Percentiles rank a stretch among this genome's conserved stretches.
Evolutionary conservation across 2,888 invertebrate species (phyloP).

Genomic region (Melangyna quadrimaculata): DNA sequence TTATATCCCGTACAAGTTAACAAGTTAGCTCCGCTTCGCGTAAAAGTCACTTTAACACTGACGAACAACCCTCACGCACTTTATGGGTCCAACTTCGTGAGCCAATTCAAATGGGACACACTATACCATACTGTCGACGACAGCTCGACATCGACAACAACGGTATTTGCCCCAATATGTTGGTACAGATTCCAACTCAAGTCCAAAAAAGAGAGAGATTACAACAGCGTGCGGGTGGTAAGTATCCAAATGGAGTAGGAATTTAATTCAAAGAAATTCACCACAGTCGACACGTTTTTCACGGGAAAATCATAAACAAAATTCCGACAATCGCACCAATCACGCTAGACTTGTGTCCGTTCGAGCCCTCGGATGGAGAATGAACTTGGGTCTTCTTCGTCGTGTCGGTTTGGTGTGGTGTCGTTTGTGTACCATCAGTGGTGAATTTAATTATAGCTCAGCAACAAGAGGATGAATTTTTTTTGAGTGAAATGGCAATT

Average conservation of each 20-base stretch:
- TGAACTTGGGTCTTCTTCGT: constrained; percentile 37
- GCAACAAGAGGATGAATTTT: not conserved
- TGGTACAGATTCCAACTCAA: constrained; percentile 36
- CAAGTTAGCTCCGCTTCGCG: constrained; percentile 31
- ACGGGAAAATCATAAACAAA: constrained; percentile 14
- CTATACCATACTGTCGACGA: not conserved
- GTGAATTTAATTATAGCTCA: not conserved
- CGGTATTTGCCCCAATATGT: constrained; percentile 32
- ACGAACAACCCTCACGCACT: constrained; percentile 70
- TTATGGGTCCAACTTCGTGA: constrained; percentile 66
- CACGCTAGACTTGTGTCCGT: constrained; percentile 40
- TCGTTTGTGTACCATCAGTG: not conserved
- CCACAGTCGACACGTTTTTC: constrained; percentile 43
- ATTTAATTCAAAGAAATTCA: constrained; percentile 55
- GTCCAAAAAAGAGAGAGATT: not conserved
- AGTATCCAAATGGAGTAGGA: not conserved
- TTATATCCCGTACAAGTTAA: not conserved
- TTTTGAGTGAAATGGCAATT: constrained; percentile 42
- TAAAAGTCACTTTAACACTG: constrained; percentile 69
- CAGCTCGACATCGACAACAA: constrained; percentile 42
- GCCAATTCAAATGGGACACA: constrained; percentile 39
- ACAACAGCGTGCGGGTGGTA: not conserved
- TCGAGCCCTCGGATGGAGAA: constrained; percentile 63
- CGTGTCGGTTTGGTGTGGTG: constrained; percentile 1
- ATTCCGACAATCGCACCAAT: constrained; percentile 9